phyloP scores from a whole-genome alignment of 2,888 invertebrate genomes.

The Yponomeuta sedellus region DNA sequence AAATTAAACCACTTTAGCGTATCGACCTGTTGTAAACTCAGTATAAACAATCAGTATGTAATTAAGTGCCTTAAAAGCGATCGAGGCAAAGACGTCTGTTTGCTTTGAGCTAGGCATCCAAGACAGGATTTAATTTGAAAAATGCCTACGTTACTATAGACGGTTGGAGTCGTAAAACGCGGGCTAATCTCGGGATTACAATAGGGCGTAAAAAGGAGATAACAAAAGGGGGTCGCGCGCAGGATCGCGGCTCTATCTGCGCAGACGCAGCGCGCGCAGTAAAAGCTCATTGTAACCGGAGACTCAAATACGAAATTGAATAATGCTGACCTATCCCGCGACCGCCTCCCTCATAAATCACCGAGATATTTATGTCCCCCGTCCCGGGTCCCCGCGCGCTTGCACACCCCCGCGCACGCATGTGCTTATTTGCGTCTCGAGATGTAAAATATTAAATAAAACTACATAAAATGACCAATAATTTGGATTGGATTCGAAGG shows the following conservation, averaged over 20 bases:
- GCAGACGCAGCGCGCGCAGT: slow-evolving; percentile 54
- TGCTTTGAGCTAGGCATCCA: slow-evolving; percentile 28
- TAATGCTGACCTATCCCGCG: slow-evolving; percentile 77
- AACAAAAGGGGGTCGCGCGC: slow-evolving; percentile 48
- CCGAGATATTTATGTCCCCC: slow-evolving; percentile 74
- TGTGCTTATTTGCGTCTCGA: slow-evolving; percentile 57
- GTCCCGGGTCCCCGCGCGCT: slow-evolving; percentile 43
- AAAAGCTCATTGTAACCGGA: slow-evolving; percentile 75
- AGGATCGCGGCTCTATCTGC: slow-evolving; percentile 53
- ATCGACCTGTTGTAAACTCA: slow-evolving; percentile 63
- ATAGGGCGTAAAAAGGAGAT: slow-evolving; percentile 49
- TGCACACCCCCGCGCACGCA: slow-evolving; percentile 37
- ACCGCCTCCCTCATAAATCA: slow-evolving; percentile 73
- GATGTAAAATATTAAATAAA: slow-evolving; percentile 74
- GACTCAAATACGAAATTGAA: slow-evolving; percentile 76
- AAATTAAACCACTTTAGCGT: slow-evolving; percentile 75
- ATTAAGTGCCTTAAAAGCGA: slow-evolving; percentile 67
- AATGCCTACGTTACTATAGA: slow-evolving; percentile 21
- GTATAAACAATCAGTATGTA: slow-evolving; percentile 74
- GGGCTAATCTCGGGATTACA: slow-evolving; percentile 47
- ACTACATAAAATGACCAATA: slow-evolving; percentile 71
- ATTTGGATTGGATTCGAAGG: slow-evolving; percentile 66
- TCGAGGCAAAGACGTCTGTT: slow-evolving; percentile 49
- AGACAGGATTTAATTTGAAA: slow-evolving; percentile 18
- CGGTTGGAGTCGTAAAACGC: slow-evolving; percentile 32